Evolutionary conservation across 2,888 invertebrate genomes (phyloP), one percentile per base, ranked within the genome.

Genomic region (Amphipoea lucens): DNA sequence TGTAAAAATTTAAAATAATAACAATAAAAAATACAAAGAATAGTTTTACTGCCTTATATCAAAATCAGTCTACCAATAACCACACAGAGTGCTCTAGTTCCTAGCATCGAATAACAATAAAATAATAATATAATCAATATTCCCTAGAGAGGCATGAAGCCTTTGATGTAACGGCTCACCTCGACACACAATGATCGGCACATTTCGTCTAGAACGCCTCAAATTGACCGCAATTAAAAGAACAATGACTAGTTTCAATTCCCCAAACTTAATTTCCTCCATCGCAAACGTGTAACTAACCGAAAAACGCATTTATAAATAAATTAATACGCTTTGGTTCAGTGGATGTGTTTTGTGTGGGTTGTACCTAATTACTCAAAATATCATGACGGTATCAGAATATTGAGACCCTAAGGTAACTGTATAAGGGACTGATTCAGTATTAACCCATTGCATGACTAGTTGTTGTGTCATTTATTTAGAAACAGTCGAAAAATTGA

Each of bases 221-320:
- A 96, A 96, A 96, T 95, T 95, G 95, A 94, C 95, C 94, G 95
- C 96, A 96, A 96, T 96, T 96, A 97, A 96, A 96, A 96, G 95
- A 96, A 96, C 97, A 97, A 96, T 96, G 96, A 96, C 94, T 93
- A 94, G 94, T 96, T 96, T 96, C 96, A 96, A 96, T 96, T 96
- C 95, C 95, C 95, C 93, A 96, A 97, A 96, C 95, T 95, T 94
- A 96, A 97, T 96, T 96, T 96, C 96, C 96, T 96, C 92, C 93
- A 91, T 91, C 91, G 91, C 92, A 92, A 94, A 95, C 93, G 95
- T 95, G 94, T 94, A 94, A 94, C 95, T 94, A 94, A 95, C 94
- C 93, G 94, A 93, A 94, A 95, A 94, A 93, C 92, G 93, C 93
- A 93, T 93, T 92, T 92, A 92, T 93, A 89, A 89, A 90, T 89